Percentiles rank a stretch among this genome's conserved stretches.
Conservation (phyloP, 2,113 vertebrate species). For the Neodontobutis hainanensis region DNA sequence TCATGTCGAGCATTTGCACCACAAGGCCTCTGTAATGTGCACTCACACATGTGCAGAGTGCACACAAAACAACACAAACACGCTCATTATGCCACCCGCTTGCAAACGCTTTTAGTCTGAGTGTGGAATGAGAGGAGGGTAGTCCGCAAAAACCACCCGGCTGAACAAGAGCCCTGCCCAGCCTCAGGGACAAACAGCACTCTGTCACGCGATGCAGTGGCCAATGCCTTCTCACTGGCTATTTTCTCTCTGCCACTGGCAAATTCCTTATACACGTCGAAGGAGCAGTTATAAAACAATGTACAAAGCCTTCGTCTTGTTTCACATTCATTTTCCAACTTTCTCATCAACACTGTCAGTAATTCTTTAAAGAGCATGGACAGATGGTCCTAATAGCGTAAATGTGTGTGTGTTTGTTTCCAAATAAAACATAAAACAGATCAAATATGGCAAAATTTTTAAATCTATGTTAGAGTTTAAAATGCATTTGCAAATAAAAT, state of each 20-base stretch:
- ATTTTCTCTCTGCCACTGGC: constrained; percentile 20
- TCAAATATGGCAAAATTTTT: too few relatives aligned
- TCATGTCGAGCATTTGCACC: constrained; percentile 51
- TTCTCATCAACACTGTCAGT: too few relatives aligned
- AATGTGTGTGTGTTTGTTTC: too few relatives aligned
- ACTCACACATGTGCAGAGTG: constrained; percentile 50
- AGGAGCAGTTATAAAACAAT: background rate
- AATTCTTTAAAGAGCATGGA: too few relatives aligned
- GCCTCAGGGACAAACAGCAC: constrained; percentile 74
- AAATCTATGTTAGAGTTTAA: too few relatives aligned
- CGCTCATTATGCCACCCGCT: constrained; percentile 75
- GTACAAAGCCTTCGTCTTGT: background rate
- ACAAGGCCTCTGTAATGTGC: constrained; percentile 59
- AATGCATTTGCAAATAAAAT: too few relatives aligned
- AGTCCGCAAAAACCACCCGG: constrained; percentile 74
- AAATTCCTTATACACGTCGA: background rate
- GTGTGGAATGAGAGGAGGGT: constrained; percentile 76
- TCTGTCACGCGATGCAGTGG: constrained; percentile 74
- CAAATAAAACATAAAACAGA: too few relatives aligned
- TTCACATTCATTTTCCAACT: background rate
- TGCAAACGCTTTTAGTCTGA: constrained; percentile 73
- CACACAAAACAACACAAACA: constrained; percentile 54
- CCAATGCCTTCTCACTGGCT: constrained; percentile 57
- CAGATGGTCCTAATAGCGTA: too few relatives aligned
- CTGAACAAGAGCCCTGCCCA: constrained; percentile 70